Evolutionary conservation across 2,888 invertebrate genomes (phyloP).

Genomic region (Nephrocerus scutellatus): DNA sequence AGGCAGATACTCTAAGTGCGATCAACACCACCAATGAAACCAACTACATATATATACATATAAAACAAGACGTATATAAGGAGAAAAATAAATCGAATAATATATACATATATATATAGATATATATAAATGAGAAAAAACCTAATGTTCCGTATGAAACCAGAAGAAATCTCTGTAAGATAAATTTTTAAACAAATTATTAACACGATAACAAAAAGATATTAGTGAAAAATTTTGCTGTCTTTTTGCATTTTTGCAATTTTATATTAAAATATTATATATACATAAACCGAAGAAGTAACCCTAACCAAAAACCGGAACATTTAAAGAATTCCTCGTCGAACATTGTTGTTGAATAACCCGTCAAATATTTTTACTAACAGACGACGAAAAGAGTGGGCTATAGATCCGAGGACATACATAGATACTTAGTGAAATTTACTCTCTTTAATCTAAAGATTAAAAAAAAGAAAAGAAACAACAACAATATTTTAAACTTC

Average conservation of each 20-base stretch:
- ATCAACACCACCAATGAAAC: too few relatives aligned
- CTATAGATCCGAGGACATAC: too few relatives aligned
- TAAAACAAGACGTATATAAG: conserved; percentile 2
- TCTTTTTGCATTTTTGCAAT: conserved; percentile 49
- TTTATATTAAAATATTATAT: conserved; percentile 39
- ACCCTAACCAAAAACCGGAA: conserved; percentile 17
- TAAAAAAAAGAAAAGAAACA: conserved; percentile 18
- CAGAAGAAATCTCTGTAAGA: conserved; percentile 21
- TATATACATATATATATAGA: neutral
- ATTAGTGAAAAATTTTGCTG: conserved; percentile 36
- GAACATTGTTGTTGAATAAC: conserved; percentile 18
- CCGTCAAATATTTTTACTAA: conserved; percentile 21
- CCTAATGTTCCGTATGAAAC: conserved; percentile 44
- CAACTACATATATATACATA: too few relatives aligned
- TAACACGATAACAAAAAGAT: conserved; percentile 27
- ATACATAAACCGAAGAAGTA: conserved; percentile 22
- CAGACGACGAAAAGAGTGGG: too few relatives aligned
- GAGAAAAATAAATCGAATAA: neutral
- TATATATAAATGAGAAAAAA: conserved; percentile 19
- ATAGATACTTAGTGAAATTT: conserved; percentile 42
- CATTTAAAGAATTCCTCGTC: conserved; percentile 15
- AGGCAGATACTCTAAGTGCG: too few relatives aligned
- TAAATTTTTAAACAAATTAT: conserved; percentile 29
- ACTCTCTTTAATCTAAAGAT: conserved; percentile 43
- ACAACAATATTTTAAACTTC: conserved; percentile 33